Conservation (phyloP, 2,113 vertebrate species). For the Macroglossus sobrinus region DNA sequence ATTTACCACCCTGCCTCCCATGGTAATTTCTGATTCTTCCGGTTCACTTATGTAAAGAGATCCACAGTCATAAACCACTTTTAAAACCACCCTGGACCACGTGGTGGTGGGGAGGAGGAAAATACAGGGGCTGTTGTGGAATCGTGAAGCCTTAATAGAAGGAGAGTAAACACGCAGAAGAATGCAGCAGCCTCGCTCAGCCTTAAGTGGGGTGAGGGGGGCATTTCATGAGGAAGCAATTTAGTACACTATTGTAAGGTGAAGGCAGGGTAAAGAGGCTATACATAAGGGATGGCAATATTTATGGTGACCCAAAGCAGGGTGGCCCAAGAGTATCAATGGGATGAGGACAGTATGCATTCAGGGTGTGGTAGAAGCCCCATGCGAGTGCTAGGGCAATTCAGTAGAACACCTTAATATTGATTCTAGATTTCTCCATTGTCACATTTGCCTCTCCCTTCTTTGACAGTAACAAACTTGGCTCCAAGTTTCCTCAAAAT, state of each 20-base stretch:
- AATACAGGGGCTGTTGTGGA: not conserved
- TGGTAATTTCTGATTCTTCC: not conserved
- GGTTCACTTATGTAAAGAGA: not conserved
- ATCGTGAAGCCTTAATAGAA: not conserved
- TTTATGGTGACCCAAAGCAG: not conserved
- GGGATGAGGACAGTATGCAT: fast-evolving
- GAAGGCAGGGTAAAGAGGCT: not conserved
- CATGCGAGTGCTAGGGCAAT: not conserved
- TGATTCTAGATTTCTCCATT: not conserved
- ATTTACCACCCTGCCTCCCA: not conserved
- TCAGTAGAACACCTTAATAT: not conserved
- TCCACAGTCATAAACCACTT: not conserved
- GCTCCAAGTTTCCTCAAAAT: not conserved
- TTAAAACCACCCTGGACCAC: not conserved
- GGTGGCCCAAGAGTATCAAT: not conserved
- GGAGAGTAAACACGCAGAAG: not conserved
- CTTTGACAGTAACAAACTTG: not conserved
- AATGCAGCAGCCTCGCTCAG: fast-evolving
- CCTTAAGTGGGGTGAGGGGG: not conserved
- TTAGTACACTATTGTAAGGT: not conserved
- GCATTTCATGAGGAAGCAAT: not conserved
- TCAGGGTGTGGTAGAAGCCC: not conserved
- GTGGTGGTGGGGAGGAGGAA: not conserved
- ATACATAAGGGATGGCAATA: fast-evolving
- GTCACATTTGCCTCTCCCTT: not conserved